phyloP scores from a whole-genome alignment of 1,140 invertebrate species.

The Ostrea edulis region DNA sequence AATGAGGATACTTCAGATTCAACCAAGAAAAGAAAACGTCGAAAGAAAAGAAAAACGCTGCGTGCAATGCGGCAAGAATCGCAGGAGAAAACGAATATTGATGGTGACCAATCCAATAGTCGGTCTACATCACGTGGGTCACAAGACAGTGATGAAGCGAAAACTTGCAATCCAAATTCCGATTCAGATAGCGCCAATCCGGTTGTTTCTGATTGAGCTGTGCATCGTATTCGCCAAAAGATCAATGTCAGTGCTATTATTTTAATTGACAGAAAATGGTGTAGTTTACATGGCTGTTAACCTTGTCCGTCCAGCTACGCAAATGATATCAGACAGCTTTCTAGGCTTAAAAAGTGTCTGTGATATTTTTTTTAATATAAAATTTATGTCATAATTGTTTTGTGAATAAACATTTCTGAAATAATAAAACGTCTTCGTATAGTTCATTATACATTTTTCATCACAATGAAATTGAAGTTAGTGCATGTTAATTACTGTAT shows the following conservation, averaged over 20 bases:
- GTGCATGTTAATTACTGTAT: too few relatives aligned
- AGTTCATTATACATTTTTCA: too few relatives aligned
- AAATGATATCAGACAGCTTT: background rate
- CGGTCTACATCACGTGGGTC: background rate
- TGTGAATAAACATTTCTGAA: too few relatives aligned
- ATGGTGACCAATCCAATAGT: background rate
- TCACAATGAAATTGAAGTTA: too few relatives aligned
- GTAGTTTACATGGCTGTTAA: background rate
- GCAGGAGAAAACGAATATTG: background rate
- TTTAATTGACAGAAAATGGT: background rate
- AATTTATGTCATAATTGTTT: too few relatives aligned
- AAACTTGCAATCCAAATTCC: background rate
- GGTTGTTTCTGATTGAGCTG: background rate
- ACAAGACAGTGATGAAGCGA: background rate
- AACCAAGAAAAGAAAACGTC: constrained; percentile 42
- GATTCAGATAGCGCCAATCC: constrained; percentile 11
- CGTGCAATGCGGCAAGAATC: constrained; percentile 35
- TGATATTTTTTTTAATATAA: background rate
- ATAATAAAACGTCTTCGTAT: too few relatives aligned
- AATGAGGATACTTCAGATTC: constrained; percentile 11
- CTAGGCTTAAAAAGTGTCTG: background rate
- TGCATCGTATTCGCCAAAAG: background rate
- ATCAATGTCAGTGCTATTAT: background rate
- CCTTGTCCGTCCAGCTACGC: background rate
- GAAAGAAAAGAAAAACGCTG: constrained; percentile 38